Evolutionary conservation across 2,888 invertebrate species (phyloP).

Genomic region (Orgyia antiqua): DNA sequence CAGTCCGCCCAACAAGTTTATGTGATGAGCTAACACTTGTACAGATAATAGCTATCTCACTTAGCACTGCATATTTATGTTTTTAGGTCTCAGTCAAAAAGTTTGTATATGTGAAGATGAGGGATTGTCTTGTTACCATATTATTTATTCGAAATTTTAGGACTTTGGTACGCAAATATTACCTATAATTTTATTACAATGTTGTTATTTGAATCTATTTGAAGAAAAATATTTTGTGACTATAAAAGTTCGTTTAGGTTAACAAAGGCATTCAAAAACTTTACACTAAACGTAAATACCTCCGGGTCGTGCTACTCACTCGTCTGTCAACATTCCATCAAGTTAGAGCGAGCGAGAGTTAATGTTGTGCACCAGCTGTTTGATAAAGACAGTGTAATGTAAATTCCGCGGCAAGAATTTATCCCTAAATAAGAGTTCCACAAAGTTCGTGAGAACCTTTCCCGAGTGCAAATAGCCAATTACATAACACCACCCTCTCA

Average conservation of each 20-base stretch:
- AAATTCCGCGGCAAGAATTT: slow-evolving; percentile 30
- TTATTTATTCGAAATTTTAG: no score
- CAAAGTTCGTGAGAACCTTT: slow-evolving; percentile 29
- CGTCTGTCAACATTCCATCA: slow-evolving; percentile 17
- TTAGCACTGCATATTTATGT: no score
- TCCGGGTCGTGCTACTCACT: slow-evolving; percentile 2
- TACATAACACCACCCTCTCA: slow-evolving; percentile 25
- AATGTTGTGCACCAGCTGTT: slow-evolving; percentile 26
- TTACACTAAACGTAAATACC: no score
- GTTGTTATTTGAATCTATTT: no score
- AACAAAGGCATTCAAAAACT: no score
- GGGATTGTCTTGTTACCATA: no score
- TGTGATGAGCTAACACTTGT: slow-evolving; percentile 19
- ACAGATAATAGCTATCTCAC: slow-evolving; percentile 21
- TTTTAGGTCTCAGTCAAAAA: no score
- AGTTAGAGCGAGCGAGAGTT: slow-evolving; percentile 19
- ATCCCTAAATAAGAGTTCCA: slow-evolving; percentile 28
- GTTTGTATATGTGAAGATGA: no score
- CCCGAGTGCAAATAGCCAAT: slow-evolving; percentile 26
- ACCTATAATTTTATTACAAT: no score
- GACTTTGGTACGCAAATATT: no score
- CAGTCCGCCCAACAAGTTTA: slow-evolving; percentile 23
- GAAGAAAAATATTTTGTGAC: no score
- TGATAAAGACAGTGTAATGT: slow-evolving; percentile 27
- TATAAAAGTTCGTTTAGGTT: no score